phyloP scores from a whole-genome alignment of 2,888 invertebrate genomes.

The Pyralis farinalis region DNA sequence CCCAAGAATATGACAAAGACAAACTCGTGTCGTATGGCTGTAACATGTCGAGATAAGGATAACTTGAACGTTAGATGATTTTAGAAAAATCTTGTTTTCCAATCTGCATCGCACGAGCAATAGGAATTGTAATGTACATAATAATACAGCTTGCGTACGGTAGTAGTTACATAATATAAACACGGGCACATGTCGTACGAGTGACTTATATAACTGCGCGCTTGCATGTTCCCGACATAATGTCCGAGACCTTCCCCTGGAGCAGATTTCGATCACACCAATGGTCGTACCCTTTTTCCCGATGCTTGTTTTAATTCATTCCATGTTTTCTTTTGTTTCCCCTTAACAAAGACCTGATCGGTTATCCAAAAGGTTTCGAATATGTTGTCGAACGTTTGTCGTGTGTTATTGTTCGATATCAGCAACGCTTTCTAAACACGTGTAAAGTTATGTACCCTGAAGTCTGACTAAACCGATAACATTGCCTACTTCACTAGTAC shows the following conservation, averaged over 20 bases:
- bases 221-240: constrained; percentile 18
- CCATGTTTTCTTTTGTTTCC: not conserved
- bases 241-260: constrained; percentile 16
- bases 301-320: constrained; percentile 1
- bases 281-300: constrained; percentile 14
- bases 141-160: constrained; percentile 17
- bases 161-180: constrained; percentile 56
- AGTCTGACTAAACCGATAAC: constrained; percentile 44
- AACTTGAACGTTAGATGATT: too few relatives aligned
- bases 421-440: constrained; percentile 36
- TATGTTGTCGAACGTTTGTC: constrained; percentile 33
- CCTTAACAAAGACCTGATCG: constrained; percentile 10
- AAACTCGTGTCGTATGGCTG: too few relatives aligned
- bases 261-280: not conserved
- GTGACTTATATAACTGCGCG: constrained; percentile 40
- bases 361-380: constrained; percentile 18
- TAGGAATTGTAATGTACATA: constrained; percentile 26
- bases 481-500: constrained; percentile 27
- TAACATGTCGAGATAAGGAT: too few relatives aligned
- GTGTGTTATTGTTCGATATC: constrained; percentile 48
- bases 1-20: too few relatives aligned
- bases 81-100: constrained; percentile 21
- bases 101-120: constrained; percentile 14
- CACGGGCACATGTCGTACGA: constrained; percentile 52
- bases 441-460: constrained; percentile 34